Conservation (phyloP, 2,888 invertebrate species). For the Heliconius sara region DNA sequence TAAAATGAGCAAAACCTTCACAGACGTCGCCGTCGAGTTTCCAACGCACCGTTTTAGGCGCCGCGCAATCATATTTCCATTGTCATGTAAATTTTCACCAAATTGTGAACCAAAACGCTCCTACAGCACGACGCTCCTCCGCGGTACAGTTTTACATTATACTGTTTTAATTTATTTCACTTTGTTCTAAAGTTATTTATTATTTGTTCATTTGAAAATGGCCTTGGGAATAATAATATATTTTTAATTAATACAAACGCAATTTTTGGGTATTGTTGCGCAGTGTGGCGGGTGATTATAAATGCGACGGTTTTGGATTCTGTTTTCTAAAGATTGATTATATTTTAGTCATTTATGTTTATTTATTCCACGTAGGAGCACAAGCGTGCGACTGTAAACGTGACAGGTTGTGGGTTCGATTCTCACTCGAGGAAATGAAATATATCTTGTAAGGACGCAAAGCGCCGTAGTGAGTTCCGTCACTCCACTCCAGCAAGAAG, state of each 20-base stretch:
- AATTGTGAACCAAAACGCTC: constrained; percentile 23
- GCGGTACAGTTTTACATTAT: constrained; percentile 21
- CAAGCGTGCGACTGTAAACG: too few relatives aligned
- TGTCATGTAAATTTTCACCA: constrained; percentile 23
- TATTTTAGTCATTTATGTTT: too few relatives aligned
- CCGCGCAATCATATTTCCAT: constrained; percentile 23
- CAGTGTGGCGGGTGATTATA: background rate
- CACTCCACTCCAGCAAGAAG: too few relatives aligned
- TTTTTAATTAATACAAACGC: background rate
- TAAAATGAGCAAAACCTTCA: constrained; percentile 1
- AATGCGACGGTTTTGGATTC: too few relatives aligned
- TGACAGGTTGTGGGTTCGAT: too few relatives aligned
- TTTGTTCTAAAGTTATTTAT: constrained; percentile 24
- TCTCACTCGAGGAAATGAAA: too few relatives aligned
- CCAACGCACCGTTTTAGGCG: constrained; percentile 18
- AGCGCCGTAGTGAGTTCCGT: too few relatives aligned
- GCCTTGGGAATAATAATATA: background rate
- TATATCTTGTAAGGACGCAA: too few relatives aligned
- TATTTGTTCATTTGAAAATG: background rate
- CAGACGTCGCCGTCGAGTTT: constrained; percentile 9
- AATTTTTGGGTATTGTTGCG: background rate
- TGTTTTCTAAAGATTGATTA: too few relatives aligned
- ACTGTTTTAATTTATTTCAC: constrained; percentile 15
- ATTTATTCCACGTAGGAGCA: too few relatives aligned
- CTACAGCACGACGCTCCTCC: constrained; percentile 1